These are phyloP conservation scores for Eleutherodactylus coqui DNA, from an alignment of 2,797 vertebrate species.

Conservation along the genomic window DNA sequence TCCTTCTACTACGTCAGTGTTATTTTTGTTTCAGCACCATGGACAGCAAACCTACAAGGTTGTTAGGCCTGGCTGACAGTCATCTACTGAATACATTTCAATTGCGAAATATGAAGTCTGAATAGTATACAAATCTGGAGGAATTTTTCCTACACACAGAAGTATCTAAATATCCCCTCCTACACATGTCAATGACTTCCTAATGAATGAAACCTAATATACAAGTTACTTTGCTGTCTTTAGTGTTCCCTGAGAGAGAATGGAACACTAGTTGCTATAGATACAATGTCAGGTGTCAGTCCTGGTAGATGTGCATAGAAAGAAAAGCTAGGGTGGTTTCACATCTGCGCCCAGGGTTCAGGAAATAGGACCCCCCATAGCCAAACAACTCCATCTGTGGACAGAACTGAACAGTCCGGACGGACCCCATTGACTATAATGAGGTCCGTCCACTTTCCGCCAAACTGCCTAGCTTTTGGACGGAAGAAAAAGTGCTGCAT, in stretches of 20 bases:
- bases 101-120: neutral
- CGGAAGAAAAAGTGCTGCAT: too few species aligned
- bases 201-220: slow-evolving; percentile 38
- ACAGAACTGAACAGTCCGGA: too few species aligned
- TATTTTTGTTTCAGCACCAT: neutral
- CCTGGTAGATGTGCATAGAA: slow-evolving; percentile 18
- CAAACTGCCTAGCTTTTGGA: too few species aligned
- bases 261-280: slow-evolving; percentile 50
- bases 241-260: slow-evolving; percentile 31
- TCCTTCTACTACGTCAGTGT: neutral
- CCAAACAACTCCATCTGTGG: too few species aligned
- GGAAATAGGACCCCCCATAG: too few species aligned
- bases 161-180: neutral
- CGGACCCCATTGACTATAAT: too few species aligned
- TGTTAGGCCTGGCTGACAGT: neutral
- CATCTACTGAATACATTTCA: neutral
- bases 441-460: too few species aligned
- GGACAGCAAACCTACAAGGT: neutral
- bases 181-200: slow-evolving; percentile 32
- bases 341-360: too few species aligned
- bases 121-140: neutral
- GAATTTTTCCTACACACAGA: neutral
- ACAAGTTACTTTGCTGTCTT: slow-evolving; percentile 1
- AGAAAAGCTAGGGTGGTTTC: too few species aligned
- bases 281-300: slow-evolving; percentile 41